Evolutionary conservation across 2,113 vertebrate genomes (phyloP), one percentile per base, ranked within the genome.

Genomic region (Tachuris rubrigastra): DNA sequence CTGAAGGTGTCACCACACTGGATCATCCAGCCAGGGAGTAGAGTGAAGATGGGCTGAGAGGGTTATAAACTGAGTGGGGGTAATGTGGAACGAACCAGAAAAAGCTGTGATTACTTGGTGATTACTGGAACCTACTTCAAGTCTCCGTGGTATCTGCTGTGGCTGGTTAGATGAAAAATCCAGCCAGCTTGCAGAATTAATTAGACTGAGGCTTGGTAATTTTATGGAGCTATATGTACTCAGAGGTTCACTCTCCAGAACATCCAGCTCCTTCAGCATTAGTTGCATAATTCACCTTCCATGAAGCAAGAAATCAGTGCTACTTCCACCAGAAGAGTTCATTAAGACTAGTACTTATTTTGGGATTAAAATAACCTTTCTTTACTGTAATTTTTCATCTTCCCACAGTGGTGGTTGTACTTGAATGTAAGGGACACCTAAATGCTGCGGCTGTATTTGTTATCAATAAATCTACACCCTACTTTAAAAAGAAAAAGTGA

Each of bases 1-100:
- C 46, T 68, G 30, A n/a, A 47, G 47, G 21, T 69, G 41, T 44
- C 65, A 50, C 4, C 31, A 66, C 23, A 25, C 42, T 67, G 42
- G 42, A 47, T n/a, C 42, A 25, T 17, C 42, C 37, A 9, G 21
- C 9, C 1, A 3, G 31, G 27, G 41, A n/a, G 28, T 0, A 1
- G 13, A 20, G 10, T 35, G 19, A 18, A 49, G n/a, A 5, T 59
- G 52, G 18, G 21, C 35, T 78, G 59, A 23, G 35, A 4, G 1
- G 15, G 4, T 3, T 16, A 10, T 31, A 33, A 46, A 52, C 49
- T 14, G 16, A 37, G 33, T 23, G 10, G 22, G 55, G 21, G 47
- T 68, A 56, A 60, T 0, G 0, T 50, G 33, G 16, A 86, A 30
- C 6, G 44, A 63, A 44, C 5, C 18, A 49, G n/a, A 67, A 52